Percentiles rank a stretch among this genome's conserved stretches.
phyloP scores from a whole-genome alignment of 2,113 vertebrate species.

The Nematolebias whitei region DNA sequence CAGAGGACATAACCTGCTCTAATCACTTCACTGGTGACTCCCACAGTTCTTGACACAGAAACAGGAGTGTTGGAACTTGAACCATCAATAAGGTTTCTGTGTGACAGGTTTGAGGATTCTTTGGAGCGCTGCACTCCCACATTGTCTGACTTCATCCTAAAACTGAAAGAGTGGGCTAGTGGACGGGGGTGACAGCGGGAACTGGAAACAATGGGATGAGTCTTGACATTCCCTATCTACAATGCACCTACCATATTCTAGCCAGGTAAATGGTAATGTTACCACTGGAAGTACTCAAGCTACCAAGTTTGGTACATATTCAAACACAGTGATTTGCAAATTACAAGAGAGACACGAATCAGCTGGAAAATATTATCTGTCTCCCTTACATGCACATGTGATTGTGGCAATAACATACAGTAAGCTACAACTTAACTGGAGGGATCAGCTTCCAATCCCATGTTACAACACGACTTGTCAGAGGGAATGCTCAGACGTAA shows the following conservation, averaged over 20 bases:
- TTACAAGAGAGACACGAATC: not conserved
- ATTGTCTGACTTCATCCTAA: conserved; percentile 40
- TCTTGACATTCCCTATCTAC: conserved; percentile 43
- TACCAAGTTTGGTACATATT: conserved; percentile 11
- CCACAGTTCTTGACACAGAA: conserved; percentile 6
- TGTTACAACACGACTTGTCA: conserved; percentile 47
- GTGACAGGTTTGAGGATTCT: conserved; percentile 53
- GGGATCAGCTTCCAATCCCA: conserved; percentile 49
- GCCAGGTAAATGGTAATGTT: conserved; percentile 32
- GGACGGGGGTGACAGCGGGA: conserved; percentile 59
- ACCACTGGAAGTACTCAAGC: conserved; percentile 16
- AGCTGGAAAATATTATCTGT: not conserved
- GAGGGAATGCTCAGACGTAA: conserved; percentile 40
- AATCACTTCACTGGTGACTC: too few relatives aligned
- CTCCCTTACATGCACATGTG: not conserved
- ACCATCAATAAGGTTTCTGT: conserved; percentile 41
- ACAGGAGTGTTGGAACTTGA: not conserved
- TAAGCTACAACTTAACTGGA: conserved; percentile 31
- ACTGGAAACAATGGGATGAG: conserved; percentile 55
- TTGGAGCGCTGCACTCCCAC: conserved; percentile 49
- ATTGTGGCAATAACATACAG: not conserved
- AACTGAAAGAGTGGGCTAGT: conserved; percentile 47
- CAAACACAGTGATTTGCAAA: not conserved
- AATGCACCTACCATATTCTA: conserved; percentile 12
- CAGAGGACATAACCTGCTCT: too few relatives aligned